Evolutionary conservation across 2,113 vertebrate genomes (phyloP).

Genomic region (Polypterus senegalus): DNA sequence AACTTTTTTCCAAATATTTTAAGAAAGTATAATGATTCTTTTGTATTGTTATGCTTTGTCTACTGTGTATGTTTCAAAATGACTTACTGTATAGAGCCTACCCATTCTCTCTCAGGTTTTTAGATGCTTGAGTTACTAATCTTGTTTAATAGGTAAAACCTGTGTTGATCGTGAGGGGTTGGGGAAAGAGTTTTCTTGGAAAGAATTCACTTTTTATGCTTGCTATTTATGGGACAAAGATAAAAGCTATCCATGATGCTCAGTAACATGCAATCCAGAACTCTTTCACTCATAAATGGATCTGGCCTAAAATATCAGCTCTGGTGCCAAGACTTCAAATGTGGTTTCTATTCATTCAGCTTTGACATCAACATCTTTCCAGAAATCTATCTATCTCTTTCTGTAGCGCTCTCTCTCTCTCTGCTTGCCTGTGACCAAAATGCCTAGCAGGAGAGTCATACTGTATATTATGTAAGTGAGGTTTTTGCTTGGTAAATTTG

Average conservation of each 20-base stretch:
- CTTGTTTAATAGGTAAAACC: conserved; percentile 61
- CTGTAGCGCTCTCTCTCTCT: conserved; percentile 12
- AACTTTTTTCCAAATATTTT: no score
- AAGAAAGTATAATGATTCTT: no score
- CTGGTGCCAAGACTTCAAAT: conserved; percentile 53
- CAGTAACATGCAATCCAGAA: conserved; percentile 42
- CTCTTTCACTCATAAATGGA: conserved; percentile 37
- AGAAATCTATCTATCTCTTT: conserved; percentile 15
- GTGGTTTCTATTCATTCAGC: conserved; percentile 66
- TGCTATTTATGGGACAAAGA: conserved; percentile 26
- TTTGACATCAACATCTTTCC: conserved; percentile 72
- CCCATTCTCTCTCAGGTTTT: conserved; percentile 37
- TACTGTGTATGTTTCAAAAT: no score
- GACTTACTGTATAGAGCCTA: no score
- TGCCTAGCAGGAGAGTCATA: no score
- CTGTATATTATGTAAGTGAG: no score
- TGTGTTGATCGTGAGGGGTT: conserved; percentile 31
- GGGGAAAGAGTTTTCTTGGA: conserved; percentile 12
- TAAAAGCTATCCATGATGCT: conserved; percentile 46
- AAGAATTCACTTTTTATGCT: conserved; percentile 34
- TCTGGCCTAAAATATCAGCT: conserved; percentile 47
- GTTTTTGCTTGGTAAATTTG: no score
- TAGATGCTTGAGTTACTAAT: conserved; percentile 60
- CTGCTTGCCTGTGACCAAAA: conserved; percentile 1
- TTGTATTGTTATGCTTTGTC: no score